Base-by-base conservation (phyloP, 1,140 invertebrate species). In the Leptoteleia sp. region DNA sequence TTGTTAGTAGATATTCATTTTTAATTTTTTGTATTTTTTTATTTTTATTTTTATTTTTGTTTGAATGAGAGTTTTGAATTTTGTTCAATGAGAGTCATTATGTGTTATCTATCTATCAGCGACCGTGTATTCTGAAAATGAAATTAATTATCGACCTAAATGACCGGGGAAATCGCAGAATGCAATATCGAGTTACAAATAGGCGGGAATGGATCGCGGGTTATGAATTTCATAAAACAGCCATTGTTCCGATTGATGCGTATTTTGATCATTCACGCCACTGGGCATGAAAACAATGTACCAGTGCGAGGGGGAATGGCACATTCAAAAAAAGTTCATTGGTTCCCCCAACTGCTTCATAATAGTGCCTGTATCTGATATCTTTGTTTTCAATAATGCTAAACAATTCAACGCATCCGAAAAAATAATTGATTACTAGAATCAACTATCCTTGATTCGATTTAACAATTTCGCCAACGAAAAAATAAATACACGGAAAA, bases 211-310 rank as follows among this genome's bases (percentile, higher is more conserved):
- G 6, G 22, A 25, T 25, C 22, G 6, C 3, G 22, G 22, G 22
- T 3, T 25, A 25, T 25, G 71, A 59, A 59, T 59, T 75, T 75
- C 52, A 75, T 75, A 27, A 75, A 75, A 75, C 17, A 31, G 5
- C 27, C 22, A 67, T 65, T 75, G 61, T 61, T 59, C 19, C 15
- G 40, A 38, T 64, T 57, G 59, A 50, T 57, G 17, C 50, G 65
- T 42, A 67, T 75, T 65, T 75, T 48, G 61, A 75, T 75, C 43
- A 57, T 75, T 64, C 59, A 42, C 57, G 15, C 33, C 40, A 64
- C 3, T 43, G 37, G n/a, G 29, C 47, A 35, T 38, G 55, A 71
- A 70, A 61, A 71, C 67, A 64, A 64, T 64, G 25, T 19, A 40
- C 17, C 50, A 73, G 29, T 73, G 45, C 55, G 48, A 47, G 8